Conservation (phyloP, 2,888 invertebrate genomes). For the Xestia ashworthii region DNA sequence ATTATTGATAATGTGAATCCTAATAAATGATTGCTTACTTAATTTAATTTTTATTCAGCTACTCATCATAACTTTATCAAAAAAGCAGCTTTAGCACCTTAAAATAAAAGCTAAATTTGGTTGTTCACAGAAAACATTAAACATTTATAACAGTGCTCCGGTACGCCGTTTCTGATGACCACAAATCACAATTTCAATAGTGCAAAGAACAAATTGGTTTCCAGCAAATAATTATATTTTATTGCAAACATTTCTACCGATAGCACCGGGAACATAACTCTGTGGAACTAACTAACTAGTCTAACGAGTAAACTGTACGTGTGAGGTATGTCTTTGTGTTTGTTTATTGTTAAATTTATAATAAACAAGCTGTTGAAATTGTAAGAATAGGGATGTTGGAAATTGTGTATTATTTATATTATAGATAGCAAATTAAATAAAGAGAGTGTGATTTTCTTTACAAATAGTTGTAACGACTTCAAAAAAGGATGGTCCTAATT, state of each 20-base stretch:
- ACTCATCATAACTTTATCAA: background rate
- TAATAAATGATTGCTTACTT: conserved; percentile 43
- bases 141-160: conserved; percentile 61
- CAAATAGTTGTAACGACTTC: background rate
- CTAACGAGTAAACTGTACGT: conserved; percentile 72
- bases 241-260: conserved; percentile 81
- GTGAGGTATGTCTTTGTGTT: conserved; percentile 63
- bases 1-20: conserved; percentile 37
- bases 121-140: conserved; percentile 19
- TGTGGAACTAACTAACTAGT: conserved; percentile 81
- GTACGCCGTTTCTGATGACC: conserved; percentile 65
- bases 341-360: conserved; percentile 66
- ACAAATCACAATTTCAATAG: conserved; percentile 84
- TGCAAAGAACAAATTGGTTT: conserved; percentile 85
- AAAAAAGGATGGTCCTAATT: background rate
- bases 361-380: conserved; percentile 48
- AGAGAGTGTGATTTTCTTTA: background rate
- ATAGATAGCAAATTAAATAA: background rate
- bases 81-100: conserved; percentile 16
- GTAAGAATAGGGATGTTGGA: conserved; percentile 18
- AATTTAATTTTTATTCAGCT: conserved; percentile 40
- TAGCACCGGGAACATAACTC: conserved; percentile 84
- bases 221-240: conserved; percentile 89
- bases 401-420: conserved; percentile 21
- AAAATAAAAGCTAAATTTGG: conserved; percentile 31